phyloP scores from a whole-genome alignment of 2,888 invertebrate species.

The Fabriciana adippe region DNA sequence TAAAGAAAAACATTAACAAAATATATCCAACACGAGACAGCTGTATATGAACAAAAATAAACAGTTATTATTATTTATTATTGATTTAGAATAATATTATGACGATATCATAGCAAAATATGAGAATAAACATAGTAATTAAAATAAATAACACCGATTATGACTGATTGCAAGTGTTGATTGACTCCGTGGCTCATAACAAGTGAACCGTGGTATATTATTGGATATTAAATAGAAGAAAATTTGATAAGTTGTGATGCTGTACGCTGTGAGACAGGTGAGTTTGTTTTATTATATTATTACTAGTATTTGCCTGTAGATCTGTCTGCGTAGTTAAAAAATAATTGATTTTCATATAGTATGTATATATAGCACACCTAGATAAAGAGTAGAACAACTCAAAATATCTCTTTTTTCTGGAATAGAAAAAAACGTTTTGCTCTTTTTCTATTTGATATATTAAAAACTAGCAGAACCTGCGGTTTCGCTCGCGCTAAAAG shows the following conservation, averaged over 20 bases:
- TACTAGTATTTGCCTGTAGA: no score
- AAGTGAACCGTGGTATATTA: constrained; percentile 36
- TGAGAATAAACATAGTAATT: constrained; percentile 35
- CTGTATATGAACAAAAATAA: constrained; percentile 4
- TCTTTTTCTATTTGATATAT: no score
- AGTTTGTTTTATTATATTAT: constrained; percentile 43
- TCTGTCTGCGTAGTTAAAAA: no score
- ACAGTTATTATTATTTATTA: constrained; percentile 14
- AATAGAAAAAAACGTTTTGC: no score
- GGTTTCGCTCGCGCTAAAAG: no score
- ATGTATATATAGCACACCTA: no score
- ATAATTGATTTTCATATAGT: no score
- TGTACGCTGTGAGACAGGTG: constrained; percentile 78
- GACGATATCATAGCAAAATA: constrained; percentile 34
- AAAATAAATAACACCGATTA: constrained; percentile 27
- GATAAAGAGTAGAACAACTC: no score
- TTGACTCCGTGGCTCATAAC: constrained; percentile 18
- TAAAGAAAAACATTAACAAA: no score
- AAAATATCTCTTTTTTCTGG: no score
- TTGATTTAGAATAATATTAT: constrained; percentile 27
- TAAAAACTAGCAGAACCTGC: no score
- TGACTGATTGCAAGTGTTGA: constrained; percentile 24
- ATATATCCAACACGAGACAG: constrained; percentile 20
- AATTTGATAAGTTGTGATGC: constrained; percentile 53
- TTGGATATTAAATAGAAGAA: constrained; percentile 35